Base-by-base conservation (phyloP, 2,888 invertebrate genomes). In the Nemotelus nigrinus region DNA sequence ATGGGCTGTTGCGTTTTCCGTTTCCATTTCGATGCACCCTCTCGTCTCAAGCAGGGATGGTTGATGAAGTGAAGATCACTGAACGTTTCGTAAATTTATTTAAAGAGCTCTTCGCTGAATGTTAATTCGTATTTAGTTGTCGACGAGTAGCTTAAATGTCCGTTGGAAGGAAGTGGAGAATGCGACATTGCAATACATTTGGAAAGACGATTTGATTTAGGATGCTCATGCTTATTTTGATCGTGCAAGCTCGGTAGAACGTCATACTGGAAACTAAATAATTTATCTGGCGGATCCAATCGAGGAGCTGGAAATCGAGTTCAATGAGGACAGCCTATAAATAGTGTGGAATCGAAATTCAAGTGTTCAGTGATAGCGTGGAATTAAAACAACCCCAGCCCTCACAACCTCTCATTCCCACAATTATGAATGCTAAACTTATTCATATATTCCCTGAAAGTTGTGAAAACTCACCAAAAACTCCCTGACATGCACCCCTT, bases 11-110 rank as follows among this genome's bases (percentile, higher is more conserved):
- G 71, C 71, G 43, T 47, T 60, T 47, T 45, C 10, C 3, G 44
- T 71, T 55, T 71, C 68, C 70, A 71, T 57, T 55, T 55, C 10
- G 47, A 0, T 71, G 70, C 70, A 55, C 55, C 57, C 70, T 55
- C 41, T n/a, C 45, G n/a, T n/a, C n/a, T 65, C 6, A 53, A 45
- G 41, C 63, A 39, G 45, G 58, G 63, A 43, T 53, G 53, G 25
- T 25, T 25, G 25, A 25, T 25, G 58, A 45, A 47, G 65, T n/a
- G 10, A 47, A 25, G 50, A 68, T 41, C 53, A 39, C 8, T 47
- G 48, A 67, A 39, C 10, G 50, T 6, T 68, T 6, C 41, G 25
- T 10, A 10, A 53, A 10, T 68, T 68, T 39, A 48, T 47, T 68
- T 48, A 25, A 50, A 50, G 68, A 41, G 58, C n/a, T 58, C 6